Evolutionary conservation across 2,888 invertebrate species (phyloP), one percentile per base, ranked within the genome.

Genomic region (Matsumyia berberina): DNA sequence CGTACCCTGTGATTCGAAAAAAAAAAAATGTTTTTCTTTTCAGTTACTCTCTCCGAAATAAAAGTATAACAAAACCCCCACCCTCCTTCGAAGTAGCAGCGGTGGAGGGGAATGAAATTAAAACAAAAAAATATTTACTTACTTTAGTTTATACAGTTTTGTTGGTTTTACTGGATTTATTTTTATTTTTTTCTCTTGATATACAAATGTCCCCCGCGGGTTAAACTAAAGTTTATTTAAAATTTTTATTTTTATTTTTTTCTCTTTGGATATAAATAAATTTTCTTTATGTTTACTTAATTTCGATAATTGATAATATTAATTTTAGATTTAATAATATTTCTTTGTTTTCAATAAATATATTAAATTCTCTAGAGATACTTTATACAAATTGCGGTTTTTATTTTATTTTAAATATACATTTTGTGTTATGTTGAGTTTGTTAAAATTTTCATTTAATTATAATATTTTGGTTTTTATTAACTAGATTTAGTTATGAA

Each of bases 301-400:
- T 79, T 78, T 70, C 74, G 58, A 74, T 85, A 85, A 85, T 85
- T 85, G 69, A 85, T 85, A 85, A 76, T 79, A 70, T 80, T 79
- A 80, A 51, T 80, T 31, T 83, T 58, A 83, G 73, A 78, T 62
- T 66, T 74, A 69, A 44, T 58, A 70, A 57, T 55, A 3, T 49
- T 35, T 11, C 11, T 60, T 39, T 64, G 53, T 19, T 24, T 24
- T 24, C 4, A 74, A 70, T 80, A 74, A 85, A 85, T 85, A 80
- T 58, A 80, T 42, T 80, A 80, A 73, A 66, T 85, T 70, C 69
- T 74, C 74, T 79, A 70, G 58, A 85, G 66, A 76, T 80, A 66
- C 64, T 74, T 85, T 85, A 44, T 76, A 85, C 85, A 85, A n/a
- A 9, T 64, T 73, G 49, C 17, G 7, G 9, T 62, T 83, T 60